Conservation (phyloP, 2,113 vertebrate species). For the Holacanthus passer region DNA sequence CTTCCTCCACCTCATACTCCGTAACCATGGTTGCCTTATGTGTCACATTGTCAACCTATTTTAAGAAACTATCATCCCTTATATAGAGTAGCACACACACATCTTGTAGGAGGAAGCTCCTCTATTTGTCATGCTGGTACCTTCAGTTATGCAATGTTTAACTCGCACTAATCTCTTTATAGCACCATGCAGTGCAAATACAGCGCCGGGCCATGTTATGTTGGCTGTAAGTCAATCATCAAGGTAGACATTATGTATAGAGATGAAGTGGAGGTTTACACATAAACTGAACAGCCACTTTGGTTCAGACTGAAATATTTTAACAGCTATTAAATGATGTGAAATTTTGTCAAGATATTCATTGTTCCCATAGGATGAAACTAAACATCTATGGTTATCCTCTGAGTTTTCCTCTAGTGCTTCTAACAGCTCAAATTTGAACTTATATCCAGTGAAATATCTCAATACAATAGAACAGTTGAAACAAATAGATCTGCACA, state of each 20-base stretch:
- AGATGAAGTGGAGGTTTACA: background rate
- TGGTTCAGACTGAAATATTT: background rate
- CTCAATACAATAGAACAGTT: too few relatives aligned
- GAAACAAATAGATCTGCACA: too few relatives aligned
- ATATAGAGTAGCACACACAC: constrained; percentile 35
- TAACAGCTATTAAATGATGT: background rate
- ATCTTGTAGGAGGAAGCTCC: constrained; percentile 41
- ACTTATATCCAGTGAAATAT: background rate
- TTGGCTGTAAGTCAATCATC: background rate
- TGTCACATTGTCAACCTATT: constrained; percentile 72
- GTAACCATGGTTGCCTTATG: constrained; percentile 70
- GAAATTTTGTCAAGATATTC: background rate
- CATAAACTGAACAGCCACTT: background rate
- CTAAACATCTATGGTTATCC: too few relatives aligned
- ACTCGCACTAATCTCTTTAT: constrained; percentile 47
- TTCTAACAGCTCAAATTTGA: background rate
- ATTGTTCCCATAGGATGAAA: background rate
- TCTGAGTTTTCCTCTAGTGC: background rate
- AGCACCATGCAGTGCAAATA: constrained; percentile 36
- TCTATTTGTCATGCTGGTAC: constrained; percentile 39
- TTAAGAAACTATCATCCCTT: constrained; percentile 55
- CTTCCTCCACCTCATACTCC: constrained; percentile 32
- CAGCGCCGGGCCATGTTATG: background rate
- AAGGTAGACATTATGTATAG: background rate
- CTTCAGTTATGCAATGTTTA: constrained; percentile 56